Conservation (phyloP, 2,797 vertebrate genomes). For the Graptemys geographica region DNA sequence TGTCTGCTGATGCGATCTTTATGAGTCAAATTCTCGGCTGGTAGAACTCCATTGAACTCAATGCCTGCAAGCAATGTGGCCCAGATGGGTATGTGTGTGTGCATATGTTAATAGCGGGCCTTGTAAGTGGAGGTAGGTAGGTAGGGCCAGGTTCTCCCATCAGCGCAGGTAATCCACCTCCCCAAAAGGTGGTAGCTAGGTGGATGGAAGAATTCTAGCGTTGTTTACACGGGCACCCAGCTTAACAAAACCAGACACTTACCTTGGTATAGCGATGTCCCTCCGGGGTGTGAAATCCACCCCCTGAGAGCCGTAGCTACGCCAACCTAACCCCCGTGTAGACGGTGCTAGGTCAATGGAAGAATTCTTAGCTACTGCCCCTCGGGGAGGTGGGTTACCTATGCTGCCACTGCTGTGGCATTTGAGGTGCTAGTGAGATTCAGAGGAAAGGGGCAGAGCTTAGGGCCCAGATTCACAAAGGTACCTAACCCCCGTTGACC, state of each 20-base stretch:
- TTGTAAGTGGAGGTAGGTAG: too few relatives aligned
- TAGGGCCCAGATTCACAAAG: background rate
- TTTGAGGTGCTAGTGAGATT: background rate
- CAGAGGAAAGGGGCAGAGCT: background rate
- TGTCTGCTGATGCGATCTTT: background rate
- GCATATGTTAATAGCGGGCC: background rate
- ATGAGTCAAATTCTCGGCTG: background rate
- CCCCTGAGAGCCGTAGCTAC: background rate
- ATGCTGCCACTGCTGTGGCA: background rate
- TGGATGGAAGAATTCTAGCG: too few relatives aligned
- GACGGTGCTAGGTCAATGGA: background rate
- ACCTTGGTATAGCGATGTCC: background rate
- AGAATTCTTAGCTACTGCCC: background rate
- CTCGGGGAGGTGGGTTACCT: background rate
- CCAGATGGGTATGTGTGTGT: background rate
- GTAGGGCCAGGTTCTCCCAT: too few relatives aligned
- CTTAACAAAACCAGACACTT: background rate
- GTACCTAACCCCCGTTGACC: too few relatives aligned
- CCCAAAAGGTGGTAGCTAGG: too few relatives aligned
- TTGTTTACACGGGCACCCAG: too few relatives aligned
- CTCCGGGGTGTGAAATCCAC: background rate
- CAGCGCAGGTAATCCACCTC: too few relatives aligned
- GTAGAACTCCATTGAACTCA: background rate
- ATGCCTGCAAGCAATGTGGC: background rate
- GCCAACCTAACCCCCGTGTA: background rate